These are phyloP conservation scores for Labeo catla DNA, from an alignment of 2,113 vertebrate species.

Conservation along the genomic window DNA sequence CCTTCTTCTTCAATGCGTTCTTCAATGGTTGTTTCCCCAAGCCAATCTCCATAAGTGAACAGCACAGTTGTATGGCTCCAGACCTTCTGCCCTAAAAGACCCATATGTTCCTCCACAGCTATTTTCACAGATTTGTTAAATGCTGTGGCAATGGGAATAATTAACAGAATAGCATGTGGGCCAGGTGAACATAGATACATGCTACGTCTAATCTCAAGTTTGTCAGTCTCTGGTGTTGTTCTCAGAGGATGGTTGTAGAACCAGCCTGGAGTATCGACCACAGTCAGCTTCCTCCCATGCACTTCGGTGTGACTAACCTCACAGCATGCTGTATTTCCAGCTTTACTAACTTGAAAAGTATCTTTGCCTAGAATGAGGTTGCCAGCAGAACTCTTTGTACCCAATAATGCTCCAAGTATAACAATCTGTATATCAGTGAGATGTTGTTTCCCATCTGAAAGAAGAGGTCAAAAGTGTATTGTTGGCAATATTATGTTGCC, in stretches of 20 bases:
- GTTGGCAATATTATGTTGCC: too few relatives aligned
- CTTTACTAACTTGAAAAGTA: conserved; percentile 19
- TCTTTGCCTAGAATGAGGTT: conserved; percentile 47
- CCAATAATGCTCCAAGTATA: conserved; percentile 25
- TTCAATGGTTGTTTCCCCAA: conserved; percentile 44
- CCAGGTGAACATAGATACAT: conserved; percentile 42
- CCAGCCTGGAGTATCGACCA: conserved; percentile 53
- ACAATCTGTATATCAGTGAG: conserved; percentile 29
- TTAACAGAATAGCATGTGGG: conserved; percentile 45
- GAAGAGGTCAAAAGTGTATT: neutral
- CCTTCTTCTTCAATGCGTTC: conserved; percentile 39
- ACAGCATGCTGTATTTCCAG: conserved; percentile 19
- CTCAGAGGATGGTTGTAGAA: neutral
- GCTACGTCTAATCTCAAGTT: conserved; percentile 43
- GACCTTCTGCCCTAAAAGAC: conserved; percentile 33
- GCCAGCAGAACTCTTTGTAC: conserved; percentile 45
- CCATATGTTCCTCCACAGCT: conserved; percentile 40
- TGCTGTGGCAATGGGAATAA: neutral
- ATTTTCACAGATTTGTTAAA: neutral
- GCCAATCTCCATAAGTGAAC: conserved; percentile 48
- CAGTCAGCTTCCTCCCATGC: neutral
- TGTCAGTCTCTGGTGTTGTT: conserved; percentile 6
- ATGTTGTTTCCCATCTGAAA: neutral
- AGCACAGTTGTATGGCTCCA: conserved; percentile 43
- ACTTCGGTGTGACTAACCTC: neutral